Evolutionary conservation across 2,888 invertebrate species (phyloP), one percentile per base, ranked within the genome.

Genomic region (Galeopsomyia nigrocyanea): DNA sequence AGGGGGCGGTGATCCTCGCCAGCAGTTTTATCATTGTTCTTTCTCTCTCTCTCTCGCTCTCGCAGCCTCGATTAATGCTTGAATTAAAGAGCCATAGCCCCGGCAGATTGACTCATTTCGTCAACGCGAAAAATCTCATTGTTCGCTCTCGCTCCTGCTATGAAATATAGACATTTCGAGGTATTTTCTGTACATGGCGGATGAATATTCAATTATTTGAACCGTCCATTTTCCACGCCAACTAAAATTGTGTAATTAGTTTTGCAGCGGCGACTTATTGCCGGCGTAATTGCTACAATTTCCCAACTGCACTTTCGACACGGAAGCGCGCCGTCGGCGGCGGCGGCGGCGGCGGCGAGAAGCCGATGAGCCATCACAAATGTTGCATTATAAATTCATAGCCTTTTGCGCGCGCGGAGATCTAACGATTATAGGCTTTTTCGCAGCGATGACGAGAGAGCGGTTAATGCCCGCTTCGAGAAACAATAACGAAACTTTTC

Each of bases 251-350:
- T 55, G 55, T 16, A 61, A 68, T 68, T 68, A 49, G 7, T 3
- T 51, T 47, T 61, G 39, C 55, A 14, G 14, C 22, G 16, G 13
- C 17, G n/a, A 21, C 55, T 68, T 68, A 39, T 39, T 47, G 55
- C 53, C 26, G 46, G 14, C 19, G 55, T 68, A 61, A 68, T 68
- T 55, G 61, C 55, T 53, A 46, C 19, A 3, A 47, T 68, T 62
- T 68, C 31, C 55, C 26, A 61, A 61, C 46, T 13, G n/a, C 26
- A 55, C 68, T 68, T 68, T 68, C 68, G 55, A 68, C 61, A 31
- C 68, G 68, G 68, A 68, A 68, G 49, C 49, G 39, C 7, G 39
- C 3, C 26, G 26, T 2, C 26, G 26, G 26, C 26, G 26, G 26
- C 26, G 26, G 26, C 26, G 26, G 26, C 26, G 26, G 26, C 26